phyloP scores from a whole-genome alignment of 2,113 vertebrate species.

The Mormyrus iriodes region DNA sequence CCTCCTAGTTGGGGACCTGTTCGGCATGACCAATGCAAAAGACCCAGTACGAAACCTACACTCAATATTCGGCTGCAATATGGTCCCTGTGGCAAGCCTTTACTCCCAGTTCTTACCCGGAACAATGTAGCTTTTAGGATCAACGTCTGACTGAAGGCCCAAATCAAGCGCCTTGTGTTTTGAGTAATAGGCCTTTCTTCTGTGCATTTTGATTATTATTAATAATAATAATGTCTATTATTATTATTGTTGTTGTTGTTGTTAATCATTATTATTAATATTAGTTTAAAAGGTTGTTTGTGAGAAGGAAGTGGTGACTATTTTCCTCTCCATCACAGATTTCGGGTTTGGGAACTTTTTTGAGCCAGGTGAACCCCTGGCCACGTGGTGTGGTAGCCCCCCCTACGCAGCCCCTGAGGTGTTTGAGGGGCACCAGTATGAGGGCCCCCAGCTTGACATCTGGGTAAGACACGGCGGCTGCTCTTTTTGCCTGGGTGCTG shows the following conservation, averaged over 20 bases:
- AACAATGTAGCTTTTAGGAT: neutral
- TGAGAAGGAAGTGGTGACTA: neutral
- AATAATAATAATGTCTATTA: neutral
- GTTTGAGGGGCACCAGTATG: slow-evolving; percentile 95
- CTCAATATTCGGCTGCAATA: neutral
- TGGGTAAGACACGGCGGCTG: slow-evolving; percentile 68
- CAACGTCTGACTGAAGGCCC: neutral
- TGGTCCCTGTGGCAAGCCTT: neutral
- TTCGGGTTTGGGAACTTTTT: slow-evolving; percentile 99
- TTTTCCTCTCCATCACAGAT: slow-evolving; percentile 59
- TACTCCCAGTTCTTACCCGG: neutral
- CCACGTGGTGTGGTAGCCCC: slow-evolving; percentile 95
- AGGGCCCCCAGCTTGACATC: slow-evolving; percentile 96
- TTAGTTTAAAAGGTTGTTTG: neutral
- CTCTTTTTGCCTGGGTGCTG: neutral
- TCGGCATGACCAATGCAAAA: neutral
- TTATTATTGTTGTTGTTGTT: too few species aligned
- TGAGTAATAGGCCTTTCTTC: neutral
- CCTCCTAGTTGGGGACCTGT: too few species aligned
- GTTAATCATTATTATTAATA: too few species aligned
- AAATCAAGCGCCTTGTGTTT: neutral
- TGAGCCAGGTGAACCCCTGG: slow-evolving; percentile 82
- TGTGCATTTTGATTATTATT: neutral
- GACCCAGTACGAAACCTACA: neutral
- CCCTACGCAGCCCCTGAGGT: slow-evolving; percentile 95